Percentiles rank a stretch among this genome's conserved stretches.
phyloP scores from a whole-genome alignment of 2,888 invertebrate species.

The Synanthedon formicaeformis region DNA sequence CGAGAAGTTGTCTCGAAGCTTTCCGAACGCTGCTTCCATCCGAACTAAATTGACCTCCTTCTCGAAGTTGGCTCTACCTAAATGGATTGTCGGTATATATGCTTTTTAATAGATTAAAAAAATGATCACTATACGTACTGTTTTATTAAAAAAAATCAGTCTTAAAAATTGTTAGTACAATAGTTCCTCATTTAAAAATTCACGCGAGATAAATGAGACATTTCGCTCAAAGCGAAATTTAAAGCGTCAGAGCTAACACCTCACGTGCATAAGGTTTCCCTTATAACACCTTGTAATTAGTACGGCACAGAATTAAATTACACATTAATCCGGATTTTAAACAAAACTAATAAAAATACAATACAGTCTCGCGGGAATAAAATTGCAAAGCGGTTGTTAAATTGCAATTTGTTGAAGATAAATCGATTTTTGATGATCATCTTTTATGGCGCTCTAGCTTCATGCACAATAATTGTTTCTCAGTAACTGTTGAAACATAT shows the following conservation, averaged over 20 bases:
- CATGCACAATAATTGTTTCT: not conserved
- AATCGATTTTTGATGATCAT: conserved; percentile 56
- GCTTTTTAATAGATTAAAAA: too few species aligned
- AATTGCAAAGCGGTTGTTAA: conserved; percentile 36
- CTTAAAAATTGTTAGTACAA: too few species aligned
- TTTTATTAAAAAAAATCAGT: too few species aligned
- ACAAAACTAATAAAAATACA: not conserved
- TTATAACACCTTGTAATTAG: not conserved
- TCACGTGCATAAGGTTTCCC: not conserved
- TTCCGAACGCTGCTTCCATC: too few species aligned
- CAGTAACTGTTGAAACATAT: not conserved
- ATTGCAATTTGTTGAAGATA: conserved; percentile 49
- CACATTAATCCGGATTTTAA: not conserved
- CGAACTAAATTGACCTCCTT: too few species aligned
- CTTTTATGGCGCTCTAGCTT: not conserved
- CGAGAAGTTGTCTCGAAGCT: too few species aligned
- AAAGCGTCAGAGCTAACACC: not conserved
- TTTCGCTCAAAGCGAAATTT: too few species aligned
- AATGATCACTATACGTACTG: too few species aligned
- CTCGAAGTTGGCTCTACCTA: too few species aligned
- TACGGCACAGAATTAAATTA: not conserved
- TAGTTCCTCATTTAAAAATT: too few species aligned
- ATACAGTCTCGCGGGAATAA: not conserved
- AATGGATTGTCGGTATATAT: too few species aligned
- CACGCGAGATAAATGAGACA: too few species aligned